Evolutionary conservation across 2,888 invertebrate genomes (phyloP).

Genomic region (Ceraclea dissimilis): DNA sequence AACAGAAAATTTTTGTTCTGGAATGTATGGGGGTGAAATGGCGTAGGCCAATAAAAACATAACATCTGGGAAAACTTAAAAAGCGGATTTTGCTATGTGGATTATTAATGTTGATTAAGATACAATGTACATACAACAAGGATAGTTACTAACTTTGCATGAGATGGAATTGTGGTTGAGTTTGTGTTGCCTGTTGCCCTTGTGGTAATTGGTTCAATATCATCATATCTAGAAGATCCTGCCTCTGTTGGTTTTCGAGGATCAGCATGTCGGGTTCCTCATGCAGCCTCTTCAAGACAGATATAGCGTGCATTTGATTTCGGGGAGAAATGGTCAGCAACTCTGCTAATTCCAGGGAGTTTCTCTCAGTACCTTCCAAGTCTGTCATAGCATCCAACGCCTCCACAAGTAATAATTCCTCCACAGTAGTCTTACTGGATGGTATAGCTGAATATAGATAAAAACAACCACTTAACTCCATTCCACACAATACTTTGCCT

Average conservation of each 20-base stretch:
- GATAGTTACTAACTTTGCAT: constrained; percentile 14
- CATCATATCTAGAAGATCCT: constrained; percentile 22
- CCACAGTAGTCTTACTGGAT: background rate
- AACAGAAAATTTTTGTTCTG: too few relatives aligned
- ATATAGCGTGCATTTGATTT: constrained; percentile 18
- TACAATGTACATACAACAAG: too few relatives aligned
- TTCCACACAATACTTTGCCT: background rate
- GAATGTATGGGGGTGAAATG: too few relatives aligned
- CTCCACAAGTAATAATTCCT: constrained; percentile 31
- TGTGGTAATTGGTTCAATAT: constrained; percentile 17
- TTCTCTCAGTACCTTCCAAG: constrained; percentile 31
- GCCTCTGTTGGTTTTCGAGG: constrained; percentile 16
- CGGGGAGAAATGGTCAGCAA: constrained; percentile 10
- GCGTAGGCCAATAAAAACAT: too few relatives aligned
- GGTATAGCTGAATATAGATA: background rate
- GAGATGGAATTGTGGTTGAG: constrained; percentile 23
- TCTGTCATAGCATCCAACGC: constrained; percentile 34
- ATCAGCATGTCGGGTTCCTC: constrained; percentile 22
- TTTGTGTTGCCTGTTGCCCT: constrained; percentile 11
- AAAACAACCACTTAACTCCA: too few relatives aligned
- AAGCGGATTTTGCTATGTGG: too few relatives aligned
- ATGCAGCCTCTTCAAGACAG: constrained; percentile 21
- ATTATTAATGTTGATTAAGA: too few relatives aligned
- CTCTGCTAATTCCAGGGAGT: constrained; percentile 15
- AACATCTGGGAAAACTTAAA: too few relatives aligned